Base-by-base conservation (phyloP, 2,888 invertebrate species). In the Pardosa pseudoannulata region DNA sequence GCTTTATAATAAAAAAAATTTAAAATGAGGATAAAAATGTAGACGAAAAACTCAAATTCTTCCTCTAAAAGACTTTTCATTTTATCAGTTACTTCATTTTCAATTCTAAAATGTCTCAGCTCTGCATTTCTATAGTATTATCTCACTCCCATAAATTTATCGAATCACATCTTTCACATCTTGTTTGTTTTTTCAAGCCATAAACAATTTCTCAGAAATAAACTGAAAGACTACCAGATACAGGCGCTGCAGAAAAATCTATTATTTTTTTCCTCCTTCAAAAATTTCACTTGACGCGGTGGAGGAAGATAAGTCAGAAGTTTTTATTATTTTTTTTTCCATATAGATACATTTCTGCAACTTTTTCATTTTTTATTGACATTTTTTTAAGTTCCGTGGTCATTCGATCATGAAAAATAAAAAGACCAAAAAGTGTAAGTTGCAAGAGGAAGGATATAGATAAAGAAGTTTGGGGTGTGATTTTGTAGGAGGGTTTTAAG, bases 391-490 rank as follows among this genome's bases (percentile, higher is more conserved):
- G 68, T 74, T 39, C 68, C 68, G 29, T 74, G 36, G 65, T 39
- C 81, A 68, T 68, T 81, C 67, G 50, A 62, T 80, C 50, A 73
- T 72, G 80, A 50, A 67, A 80, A 80, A 65, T 67, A 73, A 46
- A 72, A 67, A 73, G 67, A 71, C 46, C 28, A n/a, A 41, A 62
- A 64, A 71, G 46, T 76, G 67, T 65, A 67, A 46, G 9, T 46
- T 46, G 41, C 41, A 46, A 46, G 41, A 46, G 41, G 56, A 56
- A 56, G 56, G 56, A 56, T 23, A 56, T 19, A 56, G 23, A 56
- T 56, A 23, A 56, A 56, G 67, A 67, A 67, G 67, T 67, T 31
- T 31, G 29, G 31, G 31, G 67, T 29, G 32, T 67, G 32, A 67
- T 31, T 31, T 29, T 67, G 13, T 13, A 32, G 7, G 28, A 27